Percentiles rank a stretch among this genome's conserved stretches.
These are phyloP conservation scores for Drosophila neotestacea DNA, from an alignment of 2,888 invertebrate species.

Conservation along the genomic window DNA sequence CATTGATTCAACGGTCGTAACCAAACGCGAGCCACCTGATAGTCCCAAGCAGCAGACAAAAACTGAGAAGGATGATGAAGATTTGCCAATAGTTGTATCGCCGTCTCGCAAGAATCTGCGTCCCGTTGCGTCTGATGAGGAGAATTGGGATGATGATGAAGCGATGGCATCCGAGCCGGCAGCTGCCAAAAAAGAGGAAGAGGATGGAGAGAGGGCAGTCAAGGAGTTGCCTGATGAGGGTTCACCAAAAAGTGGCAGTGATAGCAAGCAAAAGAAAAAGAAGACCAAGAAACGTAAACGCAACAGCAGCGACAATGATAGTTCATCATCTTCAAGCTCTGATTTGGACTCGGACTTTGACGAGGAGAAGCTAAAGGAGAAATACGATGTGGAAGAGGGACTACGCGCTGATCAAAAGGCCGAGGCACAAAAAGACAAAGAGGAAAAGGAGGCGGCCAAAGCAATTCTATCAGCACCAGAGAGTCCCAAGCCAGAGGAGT, in stretches of 20 bases:
- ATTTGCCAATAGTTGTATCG: constrained; percentile 72
- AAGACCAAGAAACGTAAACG: constrained; percentile 77
- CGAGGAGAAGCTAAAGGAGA: constrained; percentile 84
- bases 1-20: constrained; percentile 25
- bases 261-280: constrained; percentile 45
- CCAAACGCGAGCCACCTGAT: constrained; percentile 71
- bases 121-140: constrained; percentile 74
- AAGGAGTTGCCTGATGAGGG: constrained; percentile 53
- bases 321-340: constrained; percentile 78
- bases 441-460: constrained; percentile 30
- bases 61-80: constrained; percentile 45
- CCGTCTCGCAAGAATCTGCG: constrained; percentile 60
- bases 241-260: constrained; percentile 24
- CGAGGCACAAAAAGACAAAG: constrained; percentile 53
- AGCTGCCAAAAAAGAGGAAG: constrained; percentile 42
- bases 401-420: constrained; percentile 69
- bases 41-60: constrained; percentile 71
- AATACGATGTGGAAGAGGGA: constrained; percentile 78
- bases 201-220: constrained; percentile 25
- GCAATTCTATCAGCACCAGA: constrained; percentile 23
- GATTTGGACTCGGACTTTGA: constrained; percentile 75
- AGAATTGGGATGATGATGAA: constrained; percentile 81
- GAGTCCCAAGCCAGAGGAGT: constrained; percentile 65
- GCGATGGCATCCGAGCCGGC: constrained; percentile 61
- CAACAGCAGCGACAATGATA: constrained; percentile 75